These are phyloP conservation scores for Cotesia glomerata DNA, from an alignment of 1,140 invertebrate species.

Conservation along the genomic window DNA sequence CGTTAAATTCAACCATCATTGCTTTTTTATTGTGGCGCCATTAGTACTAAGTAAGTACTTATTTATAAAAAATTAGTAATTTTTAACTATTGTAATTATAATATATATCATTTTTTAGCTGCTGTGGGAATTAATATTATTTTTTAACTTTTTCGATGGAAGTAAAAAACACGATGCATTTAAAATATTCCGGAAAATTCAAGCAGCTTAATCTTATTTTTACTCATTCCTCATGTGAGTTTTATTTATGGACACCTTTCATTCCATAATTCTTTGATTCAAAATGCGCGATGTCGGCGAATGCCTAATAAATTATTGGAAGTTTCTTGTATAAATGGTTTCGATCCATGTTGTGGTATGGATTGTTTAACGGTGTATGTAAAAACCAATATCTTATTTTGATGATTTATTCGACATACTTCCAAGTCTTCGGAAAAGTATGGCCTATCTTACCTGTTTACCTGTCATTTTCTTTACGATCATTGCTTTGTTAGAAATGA, in stretches of 20 bases:
- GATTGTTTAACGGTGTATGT: conserved; percentile 19
- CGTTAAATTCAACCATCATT: conserved; percentile 43
- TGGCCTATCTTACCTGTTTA: conserved; percentile 46
- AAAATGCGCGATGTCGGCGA: conserved; percentile 54
- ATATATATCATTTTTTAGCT: conserved; percentile 43
- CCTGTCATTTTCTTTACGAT: conserved; percentile 51
- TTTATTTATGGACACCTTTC: conserved; percentile 53
- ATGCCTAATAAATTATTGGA: conserved; percentile 44
- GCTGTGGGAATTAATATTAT: conserved; percentile 46
- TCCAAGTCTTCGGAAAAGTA: conserved; percentile 46
- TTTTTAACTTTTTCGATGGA: conserved; percentile 26
- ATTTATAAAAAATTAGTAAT: background rate
- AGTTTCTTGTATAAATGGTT: conserved; percentile 36
- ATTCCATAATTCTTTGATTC: conserved; percentile 44
- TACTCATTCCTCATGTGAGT: conserved; percentile 54
- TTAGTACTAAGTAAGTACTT: conserved; percentile 46
- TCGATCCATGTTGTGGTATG: conserved; percentile 42
- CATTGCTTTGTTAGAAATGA: conserved; percentile 50
- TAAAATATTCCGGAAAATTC: conserved; percentile 41
- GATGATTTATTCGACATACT: conserved; percentile 33
- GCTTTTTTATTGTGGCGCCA: conserved; percentile 46
- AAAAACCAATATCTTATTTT: conserved; percentile 22
- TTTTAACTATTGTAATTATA: background rate
- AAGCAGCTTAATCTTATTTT: conserved; percentile 52
- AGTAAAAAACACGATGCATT: conserved; percentile 26